Base-by-base conservation (phyloP, 2,113 vertebrate species). In the Eulemur rufifrons region DNA sequence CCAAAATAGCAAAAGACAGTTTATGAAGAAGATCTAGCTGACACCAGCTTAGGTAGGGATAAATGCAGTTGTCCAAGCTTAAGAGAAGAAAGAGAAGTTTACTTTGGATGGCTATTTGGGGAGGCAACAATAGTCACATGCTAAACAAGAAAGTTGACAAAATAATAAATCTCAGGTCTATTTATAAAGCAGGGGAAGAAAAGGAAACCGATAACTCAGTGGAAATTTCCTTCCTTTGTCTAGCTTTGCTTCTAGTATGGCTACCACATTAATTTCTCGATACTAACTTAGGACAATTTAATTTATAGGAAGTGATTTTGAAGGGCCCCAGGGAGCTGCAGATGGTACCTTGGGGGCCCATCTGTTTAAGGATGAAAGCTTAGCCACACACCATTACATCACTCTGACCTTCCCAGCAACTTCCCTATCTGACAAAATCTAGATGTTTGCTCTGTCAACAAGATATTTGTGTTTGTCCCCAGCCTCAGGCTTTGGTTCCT, bases 381-480 rank as follows among this genome's bases (percentile, higher is more conserved):
- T 80, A 86, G 74, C 1, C 42, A 6, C 18, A 59, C 74, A 91
- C 64, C 78, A 91, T 98, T 91, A 97, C 97, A 94, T 97, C 97
- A 97, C 89, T 77, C 96, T 93, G 95, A 95, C 96, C 97, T 97
- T 96, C 86, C 96, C 93, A 21, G 89, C 45, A 91, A 96, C 89
- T 95, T 97, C 96, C 96, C 97, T 96, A 95, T 81, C 94, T 63
- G 11, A 96, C 94, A 89, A 96, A 95, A 96, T 92, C 95, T 90
- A 91, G 95, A 97, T 83, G 95, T 96, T 96, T 96, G 95, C 77
- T 96, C 74, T 56, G 93, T 97, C 95, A 97, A 97, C 93, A 97
- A 97, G 94, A 95, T 96, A 97, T 97, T 89, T 97, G 97, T 97
- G 96, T 94, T 97, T 89, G 91, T 95, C 95, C 71, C 94, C 37